Evolutionary conservation across 2,888 invertebrate genomes (phyloP).

Genomic region (Drosophila mulleri): DNA sequence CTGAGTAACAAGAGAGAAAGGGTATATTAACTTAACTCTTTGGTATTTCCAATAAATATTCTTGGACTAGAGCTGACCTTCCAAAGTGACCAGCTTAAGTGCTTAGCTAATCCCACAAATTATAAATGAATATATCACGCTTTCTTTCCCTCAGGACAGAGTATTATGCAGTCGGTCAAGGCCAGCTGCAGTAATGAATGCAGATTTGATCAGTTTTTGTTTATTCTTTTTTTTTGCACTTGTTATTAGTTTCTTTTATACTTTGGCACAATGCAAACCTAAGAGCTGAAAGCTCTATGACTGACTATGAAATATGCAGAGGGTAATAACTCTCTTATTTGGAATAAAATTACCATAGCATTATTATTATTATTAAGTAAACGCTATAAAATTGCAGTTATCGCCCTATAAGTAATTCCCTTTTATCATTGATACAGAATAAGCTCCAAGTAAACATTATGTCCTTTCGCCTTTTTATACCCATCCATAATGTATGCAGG

Average conservation of each 20-base stretch:
- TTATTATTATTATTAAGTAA: background rate
- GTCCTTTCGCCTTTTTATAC: background rate
- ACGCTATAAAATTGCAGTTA: too few relatives aligned
- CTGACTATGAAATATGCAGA: background rate
- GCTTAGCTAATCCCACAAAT: too few relatives aligned
- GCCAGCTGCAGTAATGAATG: conserved; percentile 46
- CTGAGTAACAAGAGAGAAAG: too few relatives aligned
- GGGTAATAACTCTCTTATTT: background rate
- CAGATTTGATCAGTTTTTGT: conserved; percentile 39
- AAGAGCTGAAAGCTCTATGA: background rate
- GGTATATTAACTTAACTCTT: background rate
- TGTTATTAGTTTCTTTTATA: conserved; percentile 18
- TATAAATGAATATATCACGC: background rate
- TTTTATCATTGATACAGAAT: background rate
- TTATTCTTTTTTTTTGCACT: conserved; percentile 12
- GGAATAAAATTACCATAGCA: background rate
- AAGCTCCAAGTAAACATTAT: background rate
- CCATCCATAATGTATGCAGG: conserved; percentile 1
- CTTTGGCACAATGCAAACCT: background rate
- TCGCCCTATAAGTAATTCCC: too few relatives aligned
- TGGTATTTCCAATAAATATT: too few relatives aligned
- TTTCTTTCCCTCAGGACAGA: too few relatives aligned
- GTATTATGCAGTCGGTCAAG: background rate
- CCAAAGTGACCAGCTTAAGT: too few relatives aligned
- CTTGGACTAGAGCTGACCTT: background rate